A percentile compares a stretch with the other conserved stretches of the same genome.
These are phyloP conservation scores for Leptopilina boulardi DNA, from an alignment of 1,140 invertebrate species.

Conservation along the genomic window DNA sequence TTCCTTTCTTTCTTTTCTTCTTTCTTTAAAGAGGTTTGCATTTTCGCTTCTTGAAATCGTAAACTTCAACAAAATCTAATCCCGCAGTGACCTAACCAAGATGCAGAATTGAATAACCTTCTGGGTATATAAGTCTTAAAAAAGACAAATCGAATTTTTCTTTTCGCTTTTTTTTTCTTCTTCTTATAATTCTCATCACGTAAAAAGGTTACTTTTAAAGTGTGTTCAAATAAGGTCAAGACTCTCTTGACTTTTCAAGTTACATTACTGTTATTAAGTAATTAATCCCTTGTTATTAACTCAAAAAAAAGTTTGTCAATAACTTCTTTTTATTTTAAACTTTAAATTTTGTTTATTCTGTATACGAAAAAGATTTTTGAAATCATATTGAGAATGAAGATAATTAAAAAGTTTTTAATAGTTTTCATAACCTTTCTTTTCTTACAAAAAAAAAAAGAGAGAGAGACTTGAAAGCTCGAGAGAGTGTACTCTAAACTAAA, in stretches of 20 bases:
- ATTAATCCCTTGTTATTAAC: neutral
- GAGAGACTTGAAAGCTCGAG: neutral
- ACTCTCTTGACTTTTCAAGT: neutral
- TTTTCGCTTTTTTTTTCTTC: no score
- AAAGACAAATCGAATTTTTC: neutral
- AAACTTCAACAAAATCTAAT: slow-evolving; percentile 5
- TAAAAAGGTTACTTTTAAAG: neutral
- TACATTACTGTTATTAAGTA: neutral
- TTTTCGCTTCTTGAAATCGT: slow-evolving; percentile 16
- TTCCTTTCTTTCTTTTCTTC: no score
- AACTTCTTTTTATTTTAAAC: neutral
- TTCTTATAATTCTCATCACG: neutral
- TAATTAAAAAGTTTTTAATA: neutral
- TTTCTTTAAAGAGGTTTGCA: slow-evolving; percentile 24
- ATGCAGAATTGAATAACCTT: neutral
- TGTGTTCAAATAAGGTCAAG: neutral
- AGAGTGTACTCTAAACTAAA: slow-evolving; percentile 9
- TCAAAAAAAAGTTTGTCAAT: neutral
- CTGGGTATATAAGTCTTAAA: neutral
- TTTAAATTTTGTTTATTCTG: neutral
- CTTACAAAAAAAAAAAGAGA: neutral
- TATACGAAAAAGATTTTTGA: neutral
- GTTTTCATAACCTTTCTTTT: slow-evolving; percentile 17
- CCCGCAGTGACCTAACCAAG: neutral
- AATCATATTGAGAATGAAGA: neutral